Evolutionary conservation across 2,888 invertebrate genomes (phyloP).

Genomic region (Diaprepes abbreviatus): DNA sequence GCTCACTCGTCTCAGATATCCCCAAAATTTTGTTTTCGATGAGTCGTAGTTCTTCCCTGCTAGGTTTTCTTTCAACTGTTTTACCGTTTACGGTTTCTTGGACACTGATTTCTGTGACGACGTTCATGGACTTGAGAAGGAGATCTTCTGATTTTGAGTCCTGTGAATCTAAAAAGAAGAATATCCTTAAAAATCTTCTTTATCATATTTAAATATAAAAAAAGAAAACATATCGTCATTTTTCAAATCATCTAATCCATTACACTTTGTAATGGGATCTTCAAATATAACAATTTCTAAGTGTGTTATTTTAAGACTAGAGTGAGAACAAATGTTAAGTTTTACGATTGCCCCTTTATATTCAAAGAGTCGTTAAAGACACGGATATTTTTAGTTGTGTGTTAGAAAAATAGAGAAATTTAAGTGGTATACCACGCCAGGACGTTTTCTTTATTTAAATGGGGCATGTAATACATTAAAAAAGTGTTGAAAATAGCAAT

Average conservation of each 20-base stretch:
- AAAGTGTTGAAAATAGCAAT: not conserved
- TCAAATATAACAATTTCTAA: not conserved
- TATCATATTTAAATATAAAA: too few relatives aligned
- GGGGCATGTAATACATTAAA: not conserved
- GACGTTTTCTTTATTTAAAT: not conserved
- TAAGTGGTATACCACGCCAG: slow-evolving; percentile 3
- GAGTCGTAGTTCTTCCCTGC: slow-evolving; percentile 30
- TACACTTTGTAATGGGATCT: not conserved
- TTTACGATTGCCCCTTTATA: slow-evolving; percentile 5
- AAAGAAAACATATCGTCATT: too few relatives aligned
- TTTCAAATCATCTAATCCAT: not conserved
- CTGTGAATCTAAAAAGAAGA: slow-evolving; percentile 8
- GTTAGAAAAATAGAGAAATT: slow-evolving; percentile 4
- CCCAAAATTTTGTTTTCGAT: slow-evolving; percentile 13
- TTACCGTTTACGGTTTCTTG: slow-evolving; percentile 40
- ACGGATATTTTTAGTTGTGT: not conserved
- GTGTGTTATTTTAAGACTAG: slow-evolving; percentile 2
- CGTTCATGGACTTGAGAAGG: not conserved
- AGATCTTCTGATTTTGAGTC: slow-evolving; percentile 29
- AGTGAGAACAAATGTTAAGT: slow-evolving; percentile 12
- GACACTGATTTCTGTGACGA: slow-evolving; percentile 44
- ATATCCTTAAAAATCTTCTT: too few relatives aligned
- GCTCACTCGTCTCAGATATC: not conserved
- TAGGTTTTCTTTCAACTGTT: slow-evolving; percentile 40
- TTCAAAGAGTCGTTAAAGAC: not conserved